These are phyloP conservation scores for Sebastes nivosus DNA, from an alignment of 2,797 vertebrate species.

Conservation along the genomic window DNA sequence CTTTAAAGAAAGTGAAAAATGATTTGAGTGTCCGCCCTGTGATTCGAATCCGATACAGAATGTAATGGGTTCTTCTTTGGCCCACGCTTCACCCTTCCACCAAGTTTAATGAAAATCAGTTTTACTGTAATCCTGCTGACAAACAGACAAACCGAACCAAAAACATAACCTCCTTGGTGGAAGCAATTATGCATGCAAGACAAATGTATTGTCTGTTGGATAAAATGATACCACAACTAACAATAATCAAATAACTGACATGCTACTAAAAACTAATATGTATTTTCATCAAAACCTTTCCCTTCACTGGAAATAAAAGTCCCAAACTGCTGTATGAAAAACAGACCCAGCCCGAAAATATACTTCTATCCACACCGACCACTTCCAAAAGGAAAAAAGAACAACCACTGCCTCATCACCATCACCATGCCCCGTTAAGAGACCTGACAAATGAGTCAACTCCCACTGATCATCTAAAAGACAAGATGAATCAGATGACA, in stretches of 20 bases:
- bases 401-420: neutral
- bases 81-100: neutral
- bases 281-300: neutral
- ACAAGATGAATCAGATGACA: neutral
- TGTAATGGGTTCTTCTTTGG: neutral
- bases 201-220: neutral
- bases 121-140: neutral
- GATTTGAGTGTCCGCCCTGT: neutral
- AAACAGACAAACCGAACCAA: neutral
- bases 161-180: no score
- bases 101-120: neutral
- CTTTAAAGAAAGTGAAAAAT: neutral
- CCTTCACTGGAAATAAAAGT: neutral
- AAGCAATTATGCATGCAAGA: neutral
- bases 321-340: neutral
- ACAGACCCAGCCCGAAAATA: neutral
- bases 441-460: neutral
- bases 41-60: neutral
- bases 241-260: neutral
- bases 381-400: neutral
- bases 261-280: neutral
- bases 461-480: neutral
- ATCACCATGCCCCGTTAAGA: neutral
- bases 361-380: neutral
- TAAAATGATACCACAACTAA: neutral